Evolutionary conservation across 2,113 vertebrate genomes (phyloP), one percentile per base, ranked within the genome.

Genomic region (Rissa tridactyla): DNA sequence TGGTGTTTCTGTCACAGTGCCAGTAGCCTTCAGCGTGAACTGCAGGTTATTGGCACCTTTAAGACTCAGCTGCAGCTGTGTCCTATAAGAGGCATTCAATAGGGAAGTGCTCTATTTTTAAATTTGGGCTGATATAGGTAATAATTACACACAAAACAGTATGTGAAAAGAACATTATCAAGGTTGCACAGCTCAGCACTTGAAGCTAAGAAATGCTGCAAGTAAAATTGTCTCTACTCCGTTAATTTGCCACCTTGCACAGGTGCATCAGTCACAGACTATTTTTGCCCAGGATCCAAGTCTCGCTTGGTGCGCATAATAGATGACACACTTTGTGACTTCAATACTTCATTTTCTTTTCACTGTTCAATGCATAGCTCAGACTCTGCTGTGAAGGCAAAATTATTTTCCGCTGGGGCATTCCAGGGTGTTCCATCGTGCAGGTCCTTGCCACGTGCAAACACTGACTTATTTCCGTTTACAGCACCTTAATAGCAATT

Each of bases 161-260:
- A 93, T 77, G 87, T 90, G 93, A 82, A 86, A 95, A 95, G 92
- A 95, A 81, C 96, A 70, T 95, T 96, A 94, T 85, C 94, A 97
- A 97, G 93, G 94, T 93, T 97, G 96, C 92, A 82, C 58, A 92
- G 90, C 96, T 96, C 96, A 97, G 96, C 96, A 93, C 82, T 93
- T 91, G 82, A 85, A 91, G 82, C n/a, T 93, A 79, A 91, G 75
- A 90, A 93, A 79, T n/a, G 44, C 84, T 94, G 82, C 73, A 88
- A 90, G 93, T 72, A 90, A 73, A 95, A 94, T 62, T 85, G 81
- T 88, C 94, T 95, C 87, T 96, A 76, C 85, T 51, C 90, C 79
- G 90, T 95, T 95, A 97, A 94, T 96, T 95, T 96, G 85, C 79
- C 75, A 87, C 96, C 66, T 80, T 80, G 89, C 84, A 76, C 75